phyloP scores from a whole-genome alignment of 2,888 invertebrate species.

The Agrochola lota region DNA sequence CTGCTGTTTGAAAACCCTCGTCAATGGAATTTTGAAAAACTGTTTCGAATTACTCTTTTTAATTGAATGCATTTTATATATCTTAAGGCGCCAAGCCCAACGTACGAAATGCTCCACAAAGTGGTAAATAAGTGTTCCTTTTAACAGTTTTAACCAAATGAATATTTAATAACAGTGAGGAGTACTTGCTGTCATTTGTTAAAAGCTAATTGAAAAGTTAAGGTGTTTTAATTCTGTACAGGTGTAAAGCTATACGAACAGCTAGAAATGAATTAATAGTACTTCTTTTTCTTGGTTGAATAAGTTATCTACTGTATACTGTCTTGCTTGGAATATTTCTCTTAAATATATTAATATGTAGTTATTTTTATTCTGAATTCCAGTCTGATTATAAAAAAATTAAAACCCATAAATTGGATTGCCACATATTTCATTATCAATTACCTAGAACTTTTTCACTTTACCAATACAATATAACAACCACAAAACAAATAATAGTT shows the following conservation, averaged over 20 bases:
- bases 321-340: constrained; percentile 9
- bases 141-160: constrained; percentile 65
- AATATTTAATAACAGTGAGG: constrained; percentile 66
- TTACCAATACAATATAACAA: constrained; percentile 19
- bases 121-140: constrained; percentile 62
- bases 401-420: neutral
- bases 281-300: constrained; percentile 25
- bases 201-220: constrained; percentile 61
- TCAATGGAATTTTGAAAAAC: constrained; percentile 35
- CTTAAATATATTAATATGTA: neutral
- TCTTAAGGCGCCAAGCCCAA: constrained; percentile 43
- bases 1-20: neutral
- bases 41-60: constrained; percentile 45
- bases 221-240: constrained; percentile 53
- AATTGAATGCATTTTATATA: constrained; percentile 50
- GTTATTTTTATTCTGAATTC: neutral
- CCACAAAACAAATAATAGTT: constrained; percentile 45
- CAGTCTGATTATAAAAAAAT: neutral
- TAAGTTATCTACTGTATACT: constrained; percentile 19
- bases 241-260: constrained; percentile 52
- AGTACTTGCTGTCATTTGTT: constrained; percentile 60
- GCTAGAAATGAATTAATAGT: constrained; percentile 38
- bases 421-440: neutral
- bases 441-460: neutral
- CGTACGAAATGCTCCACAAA: constrained; percentile 45